Evolutionary conservation across 2,888 invertebrate genomes (phyloP).

Genomic region (Ornithoptera alexandrae): DNA sequence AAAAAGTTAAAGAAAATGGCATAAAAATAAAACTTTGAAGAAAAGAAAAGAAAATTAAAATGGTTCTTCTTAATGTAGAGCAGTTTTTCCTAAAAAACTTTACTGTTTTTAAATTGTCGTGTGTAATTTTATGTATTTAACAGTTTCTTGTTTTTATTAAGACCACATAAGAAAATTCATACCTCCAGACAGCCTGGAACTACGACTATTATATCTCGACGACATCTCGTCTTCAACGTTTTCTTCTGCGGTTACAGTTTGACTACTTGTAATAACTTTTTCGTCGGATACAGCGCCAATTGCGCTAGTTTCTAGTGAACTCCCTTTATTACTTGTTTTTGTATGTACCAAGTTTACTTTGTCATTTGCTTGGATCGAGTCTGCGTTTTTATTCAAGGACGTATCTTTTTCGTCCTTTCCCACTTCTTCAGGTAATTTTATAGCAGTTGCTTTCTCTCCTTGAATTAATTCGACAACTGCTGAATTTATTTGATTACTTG

Average conservation of each 20-base stretch:
- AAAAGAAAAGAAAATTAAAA: too few species aligned
- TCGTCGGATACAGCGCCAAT: slow-evolving; percentile 43
- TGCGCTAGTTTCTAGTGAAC: slow-evolving; percentile 36
- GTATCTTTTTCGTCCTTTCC: not conserved
- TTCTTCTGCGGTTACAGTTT: slow-evolving; percentile 68
- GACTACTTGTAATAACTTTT: slow-evolving; percentile 48
- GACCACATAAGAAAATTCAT: slow-evolving; percentile 32
- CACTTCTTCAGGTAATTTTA: slow-evolving; percentile 4
- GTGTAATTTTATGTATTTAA: too few species aligned
- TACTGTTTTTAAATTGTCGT: too few species aligned
- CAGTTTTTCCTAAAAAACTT: too few species aligned
- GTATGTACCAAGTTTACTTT: slow-evolving; percentile 14
- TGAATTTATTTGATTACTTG: not conserved
- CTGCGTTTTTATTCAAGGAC: slow-evolving; percentile 3
- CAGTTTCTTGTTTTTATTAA: too few species aligned
- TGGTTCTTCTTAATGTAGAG: too few species aligned
- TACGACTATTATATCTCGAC: slow-evolving; percentile 80
- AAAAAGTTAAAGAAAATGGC: too few species aligned
- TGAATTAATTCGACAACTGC: slow-evolving; percentile 2
- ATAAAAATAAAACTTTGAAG: too few species aligned
- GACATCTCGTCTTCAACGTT: slow-evolving; percentile 74
- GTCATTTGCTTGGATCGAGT: slow-evolving; percentile 8
- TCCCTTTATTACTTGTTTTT: slow-evolving; percentile 17
- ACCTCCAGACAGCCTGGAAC: slow-evolving; percentile 83
- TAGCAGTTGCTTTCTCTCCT: not conserved